These are phyloP conservation scores for Druon quercuslanigerum DNA, from an alignment of 1,140 invertebrate species.

Conservation along the genomic window DNA sequence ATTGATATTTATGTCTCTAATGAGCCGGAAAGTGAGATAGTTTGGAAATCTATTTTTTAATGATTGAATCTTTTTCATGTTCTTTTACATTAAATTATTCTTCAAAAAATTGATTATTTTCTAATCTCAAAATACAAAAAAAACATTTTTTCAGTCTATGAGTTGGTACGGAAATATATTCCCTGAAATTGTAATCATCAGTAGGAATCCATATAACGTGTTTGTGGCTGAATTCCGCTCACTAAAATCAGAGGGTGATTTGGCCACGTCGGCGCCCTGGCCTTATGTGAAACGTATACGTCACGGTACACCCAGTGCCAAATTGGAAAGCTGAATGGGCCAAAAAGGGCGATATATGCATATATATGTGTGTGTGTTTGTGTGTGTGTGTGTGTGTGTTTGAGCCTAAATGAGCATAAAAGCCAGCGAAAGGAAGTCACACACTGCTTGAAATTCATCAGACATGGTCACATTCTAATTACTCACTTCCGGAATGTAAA, in stretches of 20 bases:
- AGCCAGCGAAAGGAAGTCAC: slow-evolving; percentile 16
- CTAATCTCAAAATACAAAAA: too few species aligned
- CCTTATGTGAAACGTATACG: slow-evolving; percentile 24
- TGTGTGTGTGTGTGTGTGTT: neutral
- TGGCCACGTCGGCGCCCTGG: slow-evolving; percentile 11
- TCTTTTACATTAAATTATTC: too few species aligned
- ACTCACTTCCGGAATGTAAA: neutral
- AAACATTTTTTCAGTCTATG: too few species aligned
- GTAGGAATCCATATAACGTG: slow-evolving; percentile 1
- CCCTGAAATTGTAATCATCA: slow-evolving; percentile 11
- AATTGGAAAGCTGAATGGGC: slow-evolving; percentile 17
- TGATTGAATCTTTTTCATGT: too few species aligned
- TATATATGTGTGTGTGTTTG: neutral
- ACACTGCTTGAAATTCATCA: slow-evolving; percentile 27
- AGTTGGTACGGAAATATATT: too few species aligned
- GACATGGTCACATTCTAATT: slow-evolving; percentile 15
- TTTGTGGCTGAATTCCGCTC: slow-evolving; percentile 9
- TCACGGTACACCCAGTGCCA: neutral
- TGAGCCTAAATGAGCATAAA: slow-evolving; percentile 16
- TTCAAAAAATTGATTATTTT: too few species aligned
- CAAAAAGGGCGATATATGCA: neutral
- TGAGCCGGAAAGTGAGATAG: too few species aligned
- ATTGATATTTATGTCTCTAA: too few species aligned
- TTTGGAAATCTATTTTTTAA: too few species aligned
- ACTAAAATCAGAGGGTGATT: slow-evolving; percentile 22